Conservation (phyloP, 2,113 vertebrate species). For the Coptodon bakossiorum region DNA sequence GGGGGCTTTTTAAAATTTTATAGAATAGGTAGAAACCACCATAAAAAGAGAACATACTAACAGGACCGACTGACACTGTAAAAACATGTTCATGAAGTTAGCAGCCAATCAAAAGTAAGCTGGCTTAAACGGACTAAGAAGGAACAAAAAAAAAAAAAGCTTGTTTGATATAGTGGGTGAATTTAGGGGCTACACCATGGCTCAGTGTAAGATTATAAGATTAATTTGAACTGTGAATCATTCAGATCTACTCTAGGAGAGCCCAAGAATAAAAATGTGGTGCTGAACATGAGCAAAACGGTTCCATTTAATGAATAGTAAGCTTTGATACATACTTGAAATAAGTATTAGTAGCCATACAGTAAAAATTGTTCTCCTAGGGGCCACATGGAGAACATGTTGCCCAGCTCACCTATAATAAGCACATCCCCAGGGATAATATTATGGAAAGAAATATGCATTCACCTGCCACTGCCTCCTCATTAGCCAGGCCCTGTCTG, state of each 20-base stretch:
- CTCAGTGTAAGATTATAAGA: background rate
- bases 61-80: background rate
- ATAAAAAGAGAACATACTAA: background rate
- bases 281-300: background rate
- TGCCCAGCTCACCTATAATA: background rate
- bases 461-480: slow-evolving; percentile 9
- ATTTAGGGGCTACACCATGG: background rate
- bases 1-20: background rate
- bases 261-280: background rate
- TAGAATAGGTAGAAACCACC: background rate
- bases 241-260: background rate
- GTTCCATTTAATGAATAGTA: background rate
- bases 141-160: background rate
- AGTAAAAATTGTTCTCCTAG: background rate
- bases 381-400: background rate
- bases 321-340: background rate
- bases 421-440: background rate
- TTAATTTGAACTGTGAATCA: background rate
- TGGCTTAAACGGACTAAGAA: background rate
- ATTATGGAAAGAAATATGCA: background rate
- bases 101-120: background rate
- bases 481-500: slow-evolving; percentile 6
- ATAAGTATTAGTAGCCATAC: background rate
- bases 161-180: background rate
- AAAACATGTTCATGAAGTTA: background rate